Base-by-base conservation (phyloP, 2,113 vertebrate species). In the Montifringilla adamsi region DNA sequence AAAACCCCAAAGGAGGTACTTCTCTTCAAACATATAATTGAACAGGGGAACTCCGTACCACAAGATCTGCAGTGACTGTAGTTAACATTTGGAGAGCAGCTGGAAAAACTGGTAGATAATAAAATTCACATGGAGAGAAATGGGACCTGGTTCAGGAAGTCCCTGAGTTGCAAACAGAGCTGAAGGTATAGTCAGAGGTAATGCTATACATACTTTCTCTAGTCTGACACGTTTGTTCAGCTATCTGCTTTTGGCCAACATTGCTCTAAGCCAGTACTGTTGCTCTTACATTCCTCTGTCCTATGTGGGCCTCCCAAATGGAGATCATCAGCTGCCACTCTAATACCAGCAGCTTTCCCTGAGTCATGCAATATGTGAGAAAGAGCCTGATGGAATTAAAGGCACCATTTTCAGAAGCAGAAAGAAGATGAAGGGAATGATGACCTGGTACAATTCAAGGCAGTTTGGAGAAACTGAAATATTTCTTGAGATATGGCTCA, bases 41-140 rank as follows among this genome's bases (percentile, higher is more conserved):
- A 89, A 35, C 28, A 9, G 55, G 11, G 20, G 14, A 74, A 33
- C 15, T 63, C 33, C 30, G 50, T 70, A 15, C 27, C 56, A 35
- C 52, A 55, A 70, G 9, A 12, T 7, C 1, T 80, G 15, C 23
- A 55, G 5, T 69, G 28, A 77, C 26, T 3, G 1, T 43, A 69
- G 26, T 44, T 24, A 75, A 59, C 23, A n/a, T 49, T 69, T 31
- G n/a, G 13, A 84, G 21, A 19, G 59, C 0, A 0, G 15, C 4
- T 81, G 35, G 19, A 87, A n/a, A 89, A 86, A 63, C 11, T 62
- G 31, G 27, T 35, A 22, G n/a, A 58, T 35, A 62, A 89, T 68
- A 84, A 83, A 66, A 69, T 10, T 49, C 13, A 9, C 6, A 1
- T 56, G 37, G 18, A 58, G 30, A 67, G 41, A 88, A 92, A 44